Base-by-base conservation (phyloP, 2,888 invertebrate species). In the Drosophila multiciliata region DNA sequence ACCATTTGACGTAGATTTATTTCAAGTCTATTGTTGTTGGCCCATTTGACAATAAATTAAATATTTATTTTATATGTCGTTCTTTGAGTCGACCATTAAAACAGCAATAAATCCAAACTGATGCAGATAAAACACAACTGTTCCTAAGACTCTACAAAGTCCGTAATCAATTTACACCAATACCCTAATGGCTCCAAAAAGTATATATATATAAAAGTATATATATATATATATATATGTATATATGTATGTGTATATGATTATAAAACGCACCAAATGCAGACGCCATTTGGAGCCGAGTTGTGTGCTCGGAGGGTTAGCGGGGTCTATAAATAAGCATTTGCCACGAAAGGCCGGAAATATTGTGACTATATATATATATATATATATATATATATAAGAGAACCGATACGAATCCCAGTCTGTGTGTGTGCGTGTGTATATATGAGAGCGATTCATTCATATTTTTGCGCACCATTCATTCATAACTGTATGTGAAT, bases 291-390 rank as follows among this genome's bases (percentile, higher is more conserved):
- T 64, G 70, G 61, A 78, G 78, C 49, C 57, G 52, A 32, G 72
- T 50, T 67, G 60, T 61, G n/a, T 33, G 36, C 42, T 17, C 12
- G 53, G 52, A 23, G 40, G 48, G 48, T 52, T 52, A 9, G 57
- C 1, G 15, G 38, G 60, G 38, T 67, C 81, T 80, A 81, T 70
- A 80, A 80, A 80, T 80, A 79, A 76, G 64, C 64, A 58, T 55
- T 60, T 66, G 70, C 49, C n/a, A 42, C 70, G 72, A 61, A 71
- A 70, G 89, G 73, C 87, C 89, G 87, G 87, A 87, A 89, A 85
- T 89, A 85, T 82, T 86, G 88, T 83, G 88, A 75, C 80, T 78
- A 88, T 80, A 85, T 85, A 69, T 42, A 26, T 26, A 26, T 26
- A 26, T 23, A 23, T 26, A 26, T 26, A 26, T 26, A 29, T 29